Conservation (phyloP, 2,888 invertebrate genomes). For the Metalampra italica region DNA sequence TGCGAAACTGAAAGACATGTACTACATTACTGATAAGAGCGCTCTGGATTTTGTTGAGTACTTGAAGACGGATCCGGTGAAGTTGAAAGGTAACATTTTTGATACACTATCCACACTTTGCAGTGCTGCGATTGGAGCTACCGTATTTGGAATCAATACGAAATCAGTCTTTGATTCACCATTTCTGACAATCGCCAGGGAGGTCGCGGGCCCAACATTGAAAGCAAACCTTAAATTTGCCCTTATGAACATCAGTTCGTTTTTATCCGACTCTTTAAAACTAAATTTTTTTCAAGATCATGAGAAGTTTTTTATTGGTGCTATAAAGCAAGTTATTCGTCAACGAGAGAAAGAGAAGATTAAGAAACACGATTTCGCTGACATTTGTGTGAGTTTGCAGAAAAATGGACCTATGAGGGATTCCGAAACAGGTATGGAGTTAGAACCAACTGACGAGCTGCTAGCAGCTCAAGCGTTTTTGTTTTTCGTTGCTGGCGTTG, state of each 20-base stretch:
- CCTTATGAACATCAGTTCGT: constrained; percentile 14
- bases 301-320: constrained; percentile 44
- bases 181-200: constrained; percentile 23
- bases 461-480: constrained; percentile 55
- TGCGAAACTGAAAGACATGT: constrained; percentile 40
- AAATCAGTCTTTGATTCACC: constrained; percentile 48
- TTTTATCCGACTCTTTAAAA: constrained; percentile 23
- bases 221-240: constrained; percentile 19
- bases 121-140: constrained; percentile 32
- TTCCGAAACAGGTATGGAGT: constrained; percentile 31
- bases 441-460: constrained; percentile 49
- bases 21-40: constrained; percentile 32
- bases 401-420: constrained; percentile 42
- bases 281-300: constrained; percentile 38
- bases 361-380: constrained; percentile 49
- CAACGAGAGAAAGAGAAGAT: constrained; percentile 35
- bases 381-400: constrained; percentile 47
- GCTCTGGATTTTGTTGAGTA: constrained; percentile 26
- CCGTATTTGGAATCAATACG: constrained; percentile 45
- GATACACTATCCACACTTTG: constrained; percentile 23
- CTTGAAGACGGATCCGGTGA: constrained; percentile 30
- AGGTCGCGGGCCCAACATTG: constrained; percentile 13
- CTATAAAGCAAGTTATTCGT: constrained; percentile 43
- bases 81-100: constrained; percentile 27
- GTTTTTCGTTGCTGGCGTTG: constrained; percentile 58